Percentiles rank a stretch among this genome's conserved stretches.
phyloP scores from a whole-genome alignment of 1,140 invertebrate species.

The Platyscapa corneri region DNA sequence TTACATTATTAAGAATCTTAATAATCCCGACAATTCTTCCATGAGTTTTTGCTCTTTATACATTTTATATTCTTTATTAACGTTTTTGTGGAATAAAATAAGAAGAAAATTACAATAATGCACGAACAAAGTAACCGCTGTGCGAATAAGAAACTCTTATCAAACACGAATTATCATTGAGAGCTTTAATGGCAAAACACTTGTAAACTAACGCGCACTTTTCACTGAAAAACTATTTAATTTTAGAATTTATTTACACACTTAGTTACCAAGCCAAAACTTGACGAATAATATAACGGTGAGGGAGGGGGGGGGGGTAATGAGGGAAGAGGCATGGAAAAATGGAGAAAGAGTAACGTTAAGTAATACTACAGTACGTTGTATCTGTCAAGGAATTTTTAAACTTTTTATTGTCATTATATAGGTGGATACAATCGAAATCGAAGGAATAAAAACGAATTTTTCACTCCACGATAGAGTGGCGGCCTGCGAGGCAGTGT shows the following conservation, averaged over 20 bases:
- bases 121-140: conserved; percentile 18
- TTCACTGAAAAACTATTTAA: conserved; percentile 60
- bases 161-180: conserved; percentile 22
- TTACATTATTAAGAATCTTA: conserved; percentile 54
- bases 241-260: conserved; percentile 61
- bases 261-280: conserved; percentile 70
- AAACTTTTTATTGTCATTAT: conserved; percentile 29
- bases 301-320: conserved; percentile 26
- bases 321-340: conserved; percentile 31
- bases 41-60: conserved; percentile 27
- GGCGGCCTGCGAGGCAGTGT: neutral
- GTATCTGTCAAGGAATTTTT: conserved; percentile 47
- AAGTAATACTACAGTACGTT: conserved; percentile 13
- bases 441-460: conserved; percentile 41
- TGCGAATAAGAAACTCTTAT: conserved; percentile 24
- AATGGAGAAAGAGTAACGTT: conserved; percentile 3
- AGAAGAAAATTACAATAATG: neutral
- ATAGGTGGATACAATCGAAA: conserved; percentile 9
- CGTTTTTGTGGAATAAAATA: conserved; percentile 5
- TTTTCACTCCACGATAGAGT: neutral
- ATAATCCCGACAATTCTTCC: neutral
- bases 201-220: conserved; percentile 50
- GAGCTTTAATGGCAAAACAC: conserved; percentile 47
- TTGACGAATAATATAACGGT: conserved; percentile 61
- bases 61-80: conserved; percentile 19